A percentile compares a stretch with the other conserved stretches of the same genome.
phyloP scores from a whole-genome alignment of 1,140 invertebrate species.

The Pygmarrhopalites habei region DNA sequence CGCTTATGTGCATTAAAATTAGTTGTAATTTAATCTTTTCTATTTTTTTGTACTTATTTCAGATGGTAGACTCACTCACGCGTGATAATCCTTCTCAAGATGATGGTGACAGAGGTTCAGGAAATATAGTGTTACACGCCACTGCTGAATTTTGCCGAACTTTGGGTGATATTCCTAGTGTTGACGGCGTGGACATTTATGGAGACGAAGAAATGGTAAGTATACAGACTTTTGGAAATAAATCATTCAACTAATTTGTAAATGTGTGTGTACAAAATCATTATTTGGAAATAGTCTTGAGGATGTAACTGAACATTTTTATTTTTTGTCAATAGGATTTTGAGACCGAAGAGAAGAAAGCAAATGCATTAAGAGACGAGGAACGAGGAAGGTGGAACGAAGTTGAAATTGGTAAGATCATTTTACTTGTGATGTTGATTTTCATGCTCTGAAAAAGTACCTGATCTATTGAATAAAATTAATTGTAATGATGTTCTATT shows the following conservation, averaged over 20 bases:
- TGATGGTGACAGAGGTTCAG: conserved; percentile 18
- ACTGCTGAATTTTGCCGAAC: conserved; percentile 96
- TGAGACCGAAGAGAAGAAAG: conserved; percentile 48
- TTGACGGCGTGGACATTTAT: conserved; percentile 78
- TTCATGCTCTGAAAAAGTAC: not conserved
- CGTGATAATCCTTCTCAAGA: conserved; percentile 13
- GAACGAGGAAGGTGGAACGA: conserved; percentile 62
- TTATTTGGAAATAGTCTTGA: not conserved
- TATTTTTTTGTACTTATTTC: too few species aligned
- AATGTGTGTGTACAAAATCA: not conserved
- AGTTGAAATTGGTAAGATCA: conserved; percentile 55
- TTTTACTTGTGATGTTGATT: not conserved
- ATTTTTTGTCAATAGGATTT: conserved; percentile 50
- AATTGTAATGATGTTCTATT: not conserved
- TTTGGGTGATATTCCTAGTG: conserved; percentile 89
- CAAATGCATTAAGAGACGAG: conserved; percentile 41
- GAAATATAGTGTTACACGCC: conserved; percentile 74
- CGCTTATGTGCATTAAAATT: too few species aligned
- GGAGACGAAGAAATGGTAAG: conserved; percentile 70
- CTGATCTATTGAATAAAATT: conserved; percentile 7
- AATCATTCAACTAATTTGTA: too few species aligned
- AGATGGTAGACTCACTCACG: not conserved
- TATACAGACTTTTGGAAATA: conserved; percentile 21
- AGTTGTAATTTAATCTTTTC: too few species aligned
- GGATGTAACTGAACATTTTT: not conserved